Conservation (phyloP, 92 coral and sea anemone species). For the Scolanthus callimorphus region DNA sequence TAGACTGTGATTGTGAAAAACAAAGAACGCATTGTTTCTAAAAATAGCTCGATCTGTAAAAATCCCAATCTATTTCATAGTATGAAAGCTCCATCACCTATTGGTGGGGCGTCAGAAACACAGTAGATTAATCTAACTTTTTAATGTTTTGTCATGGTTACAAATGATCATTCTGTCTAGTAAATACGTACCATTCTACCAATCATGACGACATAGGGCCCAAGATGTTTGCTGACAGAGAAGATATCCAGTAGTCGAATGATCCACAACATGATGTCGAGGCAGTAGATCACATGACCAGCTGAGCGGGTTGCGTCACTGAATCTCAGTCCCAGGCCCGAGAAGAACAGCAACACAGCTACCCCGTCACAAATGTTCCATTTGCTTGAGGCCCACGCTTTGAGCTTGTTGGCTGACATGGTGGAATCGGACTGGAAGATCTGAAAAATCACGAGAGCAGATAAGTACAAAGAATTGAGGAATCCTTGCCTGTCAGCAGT, state of each 20-base stretch:
- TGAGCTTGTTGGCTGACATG: constrained; percentile 33
- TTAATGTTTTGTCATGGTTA: no score
- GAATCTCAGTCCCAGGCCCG: constrained; percentile 75
- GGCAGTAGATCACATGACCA: constrained; percentile 86
- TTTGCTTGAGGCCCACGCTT: constrained; percentile 85
- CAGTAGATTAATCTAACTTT: no score
- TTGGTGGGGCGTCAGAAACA: no score
- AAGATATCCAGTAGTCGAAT: constrained; percentile 77
- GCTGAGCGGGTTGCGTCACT: constrained; percentile 52
- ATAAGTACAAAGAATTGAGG: no score
- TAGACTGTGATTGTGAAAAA: no score
- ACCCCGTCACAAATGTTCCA: constrained; percentile 87
- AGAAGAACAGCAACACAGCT: constrained; percentile 71
- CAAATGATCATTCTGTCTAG: no score
- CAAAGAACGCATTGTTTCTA: no score
- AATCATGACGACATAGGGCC: constrained; percentile 91
- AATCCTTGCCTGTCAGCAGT: no score
- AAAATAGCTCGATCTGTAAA: no score
- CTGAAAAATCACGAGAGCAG: no score
- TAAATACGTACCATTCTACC: constrained; percentile 67
- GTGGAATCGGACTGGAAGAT: constrained; percentile 73
- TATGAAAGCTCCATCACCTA: no score
- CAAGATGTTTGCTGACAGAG: constrained; percentile 82
- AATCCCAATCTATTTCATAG: no score
- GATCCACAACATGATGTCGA: constrained; percentile 90